These are phyloP conservation scores for Nemapogon koenigi DNA, from an alignment of 2,888 invertebrate species.

Conservation along the genomic window DNA sequence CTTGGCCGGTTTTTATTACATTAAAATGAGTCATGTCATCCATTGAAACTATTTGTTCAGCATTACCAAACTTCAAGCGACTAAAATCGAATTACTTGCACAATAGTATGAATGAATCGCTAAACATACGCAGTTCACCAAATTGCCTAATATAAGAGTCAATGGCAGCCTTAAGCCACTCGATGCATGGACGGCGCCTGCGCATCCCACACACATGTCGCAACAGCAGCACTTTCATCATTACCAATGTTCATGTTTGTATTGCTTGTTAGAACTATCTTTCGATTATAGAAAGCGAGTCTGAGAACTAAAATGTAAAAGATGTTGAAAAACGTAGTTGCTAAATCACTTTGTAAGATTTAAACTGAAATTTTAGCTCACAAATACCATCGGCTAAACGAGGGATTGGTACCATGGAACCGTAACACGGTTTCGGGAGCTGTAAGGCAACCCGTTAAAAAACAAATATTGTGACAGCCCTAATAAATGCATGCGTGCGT, in stretches of 20 bases:
- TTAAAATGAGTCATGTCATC: too few species aligned
- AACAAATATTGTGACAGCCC: too few species aligned
- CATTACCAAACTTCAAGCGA: conserved; percentile 14
- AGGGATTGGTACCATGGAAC: too few species aligned
- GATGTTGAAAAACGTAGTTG: too few species aligned
- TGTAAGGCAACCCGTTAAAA: too few species aligned
- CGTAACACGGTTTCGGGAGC: too few species aligned
- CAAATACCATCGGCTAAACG: too few species aligned
- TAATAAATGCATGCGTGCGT: too few species aligned
- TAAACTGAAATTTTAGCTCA: too few species aligned
- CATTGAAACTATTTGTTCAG: conserved; percentile 2
- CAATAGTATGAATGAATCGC: conserved; percentile 53
- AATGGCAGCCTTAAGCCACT: conserved; percentile 48
- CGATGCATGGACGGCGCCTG: conserved; percentile 31
- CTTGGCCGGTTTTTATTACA: too few species aligned
- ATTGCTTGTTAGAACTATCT: conserved; percentile 43
- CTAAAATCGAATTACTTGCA: conserved; percentile 36
- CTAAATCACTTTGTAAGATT: too few species aligned
- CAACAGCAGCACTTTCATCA: conserved; percentile 57
- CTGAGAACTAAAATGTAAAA: too few species aligned
- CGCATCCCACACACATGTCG: conserved; percentile 61
- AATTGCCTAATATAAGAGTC: conserved; percentile 58
- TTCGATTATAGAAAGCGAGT: conserved; percentile 49
- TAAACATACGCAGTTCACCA: conserved; percentile 40
- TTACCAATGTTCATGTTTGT: conserved; percentile 31